Conservation (phyloP, 2,797 vertebrate species). For the Pangasius mekongensis region DNA sequence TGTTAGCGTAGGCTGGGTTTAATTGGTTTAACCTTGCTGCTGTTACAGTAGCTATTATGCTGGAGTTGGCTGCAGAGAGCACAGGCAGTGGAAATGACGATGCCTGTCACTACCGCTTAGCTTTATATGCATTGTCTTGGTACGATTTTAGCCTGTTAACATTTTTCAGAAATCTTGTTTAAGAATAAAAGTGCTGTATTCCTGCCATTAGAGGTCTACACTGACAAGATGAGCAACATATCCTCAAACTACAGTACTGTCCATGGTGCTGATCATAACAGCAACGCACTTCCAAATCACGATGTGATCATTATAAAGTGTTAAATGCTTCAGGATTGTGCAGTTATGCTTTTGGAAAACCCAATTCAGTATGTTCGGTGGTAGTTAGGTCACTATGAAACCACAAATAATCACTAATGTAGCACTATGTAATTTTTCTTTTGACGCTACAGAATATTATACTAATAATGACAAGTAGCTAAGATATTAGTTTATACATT, state of each 20-base stretch:
- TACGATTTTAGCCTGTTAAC: constrained; percentile 26
- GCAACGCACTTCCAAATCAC: background rate
- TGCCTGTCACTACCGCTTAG: constrained; percentile 34
- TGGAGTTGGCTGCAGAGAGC: constrained; percentile 41
- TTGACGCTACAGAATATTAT: background rate
- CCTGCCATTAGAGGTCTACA: constrained; percentile 22
- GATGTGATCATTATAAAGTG: constrained; percentile 13
- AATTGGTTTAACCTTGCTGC: constrained; percentile 58
- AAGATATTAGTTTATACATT: background rate
- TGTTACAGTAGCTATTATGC: constrained; percentile 54
- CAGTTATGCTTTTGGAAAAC: background rate
- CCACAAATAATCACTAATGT: background rate
- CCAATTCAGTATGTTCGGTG: background rate
- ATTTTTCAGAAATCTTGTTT: constrained; percentile 24
- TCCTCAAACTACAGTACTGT: background rate
- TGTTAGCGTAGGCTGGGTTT: constrained; percentile 57
- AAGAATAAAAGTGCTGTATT: constrained; percentile 3
- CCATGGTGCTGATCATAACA: constrained; percentile 39
- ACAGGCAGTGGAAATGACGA: constrained; percentile 39
- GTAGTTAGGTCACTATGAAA: background rate
- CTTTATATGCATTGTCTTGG: constrained; percentile 22
- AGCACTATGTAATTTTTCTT: background rate
- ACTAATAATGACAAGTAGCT: background rate
- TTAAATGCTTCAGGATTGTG: background rate
- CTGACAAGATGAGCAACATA: background rate